phyloP scores from a whole-genome alignment of 2,888 invertebrate species.

The Pediacus dermestoides region DNA sequence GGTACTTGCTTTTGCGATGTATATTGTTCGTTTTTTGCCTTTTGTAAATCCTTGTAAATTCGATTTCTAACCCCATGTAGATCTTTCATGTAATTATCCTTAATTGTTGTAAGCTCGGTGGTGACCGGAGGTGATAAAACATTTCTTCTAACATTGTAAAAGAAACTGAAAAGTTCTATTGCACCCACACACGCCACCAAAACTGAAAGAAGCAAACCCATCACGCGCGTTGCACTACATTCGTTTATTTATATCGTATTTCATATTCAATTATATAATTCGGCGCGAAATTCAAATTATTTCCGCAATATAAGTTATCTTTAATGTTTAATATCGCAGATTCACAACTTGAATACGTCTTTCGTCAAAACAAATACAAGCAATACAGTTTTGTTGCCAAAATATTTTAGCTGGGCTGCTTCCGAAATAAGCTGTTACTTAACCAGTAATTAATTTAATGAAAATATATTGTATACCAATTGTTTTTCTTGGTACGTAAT shows the following conservation, averaged over 20 bases:
- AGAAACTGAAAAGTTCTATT: constrained; percentile 62
- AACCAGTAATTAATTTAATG: constrained; percentile 20
- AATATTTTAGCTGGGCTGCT: constrained; percentile 6
- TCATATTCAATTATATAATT: too few relatives aligned
- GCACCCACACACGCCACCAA: constrained; percentile 73
- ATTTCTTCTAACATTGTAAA: constrained; percentile 49
- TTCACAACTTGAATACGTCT: constrained; percentile 3
- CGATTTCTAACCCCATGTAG: constrained; percentile 12
- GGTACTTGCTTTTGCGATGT: constrained; percentile 4
- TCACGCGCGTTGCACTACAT: too few relatives aligned
- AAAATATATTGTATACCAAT: too few relatives aligned
- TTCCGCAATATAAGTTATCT: neutral
- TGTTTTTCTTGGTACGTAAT: constrained; percentile 7
- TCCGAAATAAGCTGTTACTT: constrained; percentile 15
- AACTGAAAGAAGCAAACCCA: constrained; percentile 74
- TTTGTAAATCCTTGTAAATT: constrained; percentile 13
- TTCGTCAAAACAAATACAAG: constrained; percentile 7
- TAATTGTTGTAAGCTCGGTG: constrained; percentile 17
- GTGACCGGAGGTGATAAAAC: constrained; percentile 17
- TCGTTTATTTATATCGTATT: too few relatives aligned
- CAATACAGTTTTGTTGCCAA: constrained; percentile 2
- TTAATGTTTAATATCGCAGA: constrained; percentile 2
- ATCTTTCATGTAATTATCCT: constrained; percentile 16
- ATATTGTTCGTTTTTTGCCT: constrained; percentile 9
- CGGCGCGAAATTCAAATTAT: constrained; percentile 28